Evolutionary conservation across 2,888 invertebrate species (phyloP).

Genomic region (Rhogogaster chlorosoma): DNA sequence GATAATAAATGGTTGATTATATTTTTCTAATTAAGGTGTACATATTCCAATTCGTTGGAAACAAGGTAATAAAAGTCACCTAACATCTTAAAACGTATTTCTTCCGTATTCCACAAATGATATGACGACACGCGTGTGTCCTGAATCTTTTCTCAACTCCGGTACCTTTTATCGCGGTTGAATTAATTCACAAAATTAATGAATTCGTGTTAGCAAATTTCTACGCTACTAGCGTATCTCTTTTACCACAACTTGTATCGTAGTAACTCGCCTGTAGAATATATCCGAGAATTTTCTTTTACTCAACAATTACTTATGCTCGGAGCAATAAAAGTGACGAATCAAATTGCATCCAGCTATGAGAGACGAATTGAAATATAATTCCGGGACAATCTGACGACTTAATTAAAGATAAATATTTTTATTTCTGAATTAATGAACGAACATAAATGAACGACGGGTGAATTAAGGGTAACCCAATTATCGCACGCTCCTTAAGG

Average conservation of each 20-base stretch:
- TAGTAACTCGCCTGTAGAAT: too few species aligned
- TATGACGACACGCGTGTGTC: background rate
- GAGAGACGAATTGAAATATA: background rate
- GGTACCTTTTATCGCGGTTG: background rate
- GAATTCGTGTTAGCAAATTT: background rate
- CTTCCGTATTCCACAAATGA: background rate
- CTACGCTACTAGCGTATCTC: background rate
- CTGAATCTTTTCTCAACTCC: background rate
- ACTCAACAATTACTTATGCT: background rate
- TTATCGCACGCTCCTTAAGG: background rate
- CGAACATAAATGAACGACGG: background rate
- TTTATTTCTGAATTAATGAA: background rate
- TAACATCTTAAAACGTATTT: background rate
- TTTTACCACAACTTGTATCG: too few species aligned
- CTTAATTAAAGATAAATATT: background rate
- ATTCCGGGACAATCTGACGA: background rate
- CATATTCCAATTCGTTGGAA: background rate
- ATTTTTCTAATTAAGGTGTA: background rate
- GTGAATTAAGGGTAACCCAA: background rate
- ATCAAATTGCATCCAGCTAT: background rate
- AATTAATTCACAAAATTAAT: background rate
- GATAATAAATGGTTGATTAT: background rate
- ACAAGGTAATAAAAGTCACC: background rate
- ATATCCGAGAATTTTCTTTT: too few species aligned
- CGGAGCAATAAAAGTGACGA: background rate